Evolutionary conservation across 2,888 invertebrate species (phyloP), one percentile per base, ranked within the genome.

Genomic region (Liodrosophila aerea): DNA sequence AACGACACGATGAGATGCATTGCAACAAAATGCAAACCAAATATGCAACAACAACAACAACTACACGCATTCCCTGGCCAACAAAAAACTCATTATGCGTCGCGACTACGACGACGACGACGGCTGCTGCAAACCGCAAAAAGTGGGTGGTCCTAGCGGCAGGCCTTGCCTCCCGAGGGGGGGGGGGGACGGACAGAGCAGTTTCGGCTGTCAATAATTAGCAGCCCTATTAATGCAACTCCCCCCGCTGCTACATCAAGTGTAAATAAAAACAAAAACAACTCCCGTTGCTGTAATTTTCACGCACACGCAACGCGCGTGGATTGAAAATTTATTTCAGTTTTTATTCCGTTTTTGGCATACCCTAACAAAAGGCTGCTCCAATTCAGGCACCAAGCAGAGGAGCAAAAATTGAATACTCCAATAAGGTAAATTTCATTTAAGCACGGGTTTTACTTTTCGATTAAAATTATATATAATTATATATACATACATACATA

Each of bases 71-170:
- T 37, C 46, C 29, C 41, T 18, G 34, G 33, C 44, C 44, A 39
- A 37, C 27, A 65, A 76, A 72, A 74, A 75, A 69, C 76, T 84
- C 85, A 78, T 78, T 76, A 84, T 81, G 71, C 73, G 67, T 36
- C 45, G 57, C 47, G 54, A 40, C 33, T 39, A 16, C 12, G 44
- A 15, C 22, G 7, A 16, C 37, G n/a, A 12, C 52, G 39, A 50
- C 60, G 40, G 63, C 47, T 36, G 61, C 62, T 40, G 34, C 54
- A 66, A 65, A 71, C 67, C 76, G 37, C 71, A 71, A 60, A 63
- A 66, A 57, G 61, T 73, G 65, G 77, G 64, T 36, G 63, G 64
- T 4, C 11, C 9, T 13, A 15, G 16, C 16, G 7, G 15, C 13
- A 31, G 30, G 9, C 1, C 1, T 12, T 7, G 4, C 3, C 8